These are phyloP conservation scores for Neuroterus valhalla DNA, from an alignment of 1,140 invertebrate genomes.

Conservation along the genomic window DNA sequence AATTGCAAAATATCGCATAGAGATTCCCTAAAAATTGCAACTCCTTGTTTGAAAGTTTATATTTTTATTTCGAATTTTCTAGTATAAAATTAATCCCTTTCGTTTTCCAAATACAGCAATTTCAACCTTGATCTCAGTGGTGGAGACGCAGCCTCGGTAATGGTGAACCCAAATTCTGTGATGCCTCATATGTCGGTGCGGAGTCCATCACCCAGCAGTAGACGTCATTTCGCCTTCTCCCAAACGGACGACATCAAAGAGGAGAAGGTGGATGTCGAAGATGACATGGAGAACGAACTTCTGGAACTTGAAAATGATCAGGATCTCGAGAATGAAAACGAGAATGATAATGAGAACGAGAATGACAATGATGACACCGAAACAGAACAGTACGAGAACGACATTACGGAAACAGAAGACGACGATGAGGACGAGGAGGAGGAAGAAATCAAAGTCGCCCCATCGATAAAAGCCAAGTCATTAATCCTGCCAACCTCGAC, in stretches of 20 bases:
- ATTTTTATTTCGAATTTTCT: not conserved
- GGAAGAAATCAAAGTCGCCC: slow-evolving; percentile 41
- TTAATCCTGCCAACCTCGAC: slow-evolving; percentile 54
- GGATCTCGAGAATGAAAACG: slow-evolving; percentile 48
- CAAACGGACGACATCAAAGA: slow-evolving; percentile 50
- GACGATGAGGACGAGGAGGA: slow-evolving; percentile 61
- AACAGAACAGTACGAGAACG: slow-evolving; percentile 60
- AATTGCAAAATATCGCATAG: too few relatives aligned
- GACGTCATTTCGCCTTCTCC: slow-evolving; percentile 59
- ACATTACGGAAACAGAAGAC: slow-evolving; percentile 63
- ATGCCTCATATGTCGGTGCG: slow-evolving; percentile 78
- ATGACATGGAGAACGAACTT: slow-evolving; percentile 45
- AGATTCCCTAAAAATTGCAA: too few relatives aligned
- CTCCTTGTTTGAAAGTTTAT: too few relatives aligned
- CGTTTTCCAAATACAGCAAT: slow-evolving; percentile 56
- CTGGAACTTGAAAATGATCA: slow-evolving; percentile 36
- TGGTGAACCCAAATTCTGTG: slow-evolving; percentile 87
- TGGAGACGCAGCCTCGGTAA: slow-evolving; percentile 82
- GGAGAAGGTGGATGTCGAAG: slow-evolving; percentile 47
- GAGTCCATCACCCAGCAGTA: slow-evolving; percentile 71
- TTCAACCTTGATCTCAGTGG: slow-evolving; percentile 84
- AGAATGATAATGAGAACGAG: slow-evolving; percentile 44
- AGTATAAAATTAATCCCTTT: not conserved
- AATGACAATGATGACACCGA: slow-evolving; percentile 58
- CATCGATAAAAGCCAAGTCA: slow-evolving; percentile 56